Percentiles rank a stretch among this genome's conserved stretches.
Evolutionary conservation across 2,888 invertebrate species (phyloP).

Genomic region (Muschampia plurimacula): DNA sequence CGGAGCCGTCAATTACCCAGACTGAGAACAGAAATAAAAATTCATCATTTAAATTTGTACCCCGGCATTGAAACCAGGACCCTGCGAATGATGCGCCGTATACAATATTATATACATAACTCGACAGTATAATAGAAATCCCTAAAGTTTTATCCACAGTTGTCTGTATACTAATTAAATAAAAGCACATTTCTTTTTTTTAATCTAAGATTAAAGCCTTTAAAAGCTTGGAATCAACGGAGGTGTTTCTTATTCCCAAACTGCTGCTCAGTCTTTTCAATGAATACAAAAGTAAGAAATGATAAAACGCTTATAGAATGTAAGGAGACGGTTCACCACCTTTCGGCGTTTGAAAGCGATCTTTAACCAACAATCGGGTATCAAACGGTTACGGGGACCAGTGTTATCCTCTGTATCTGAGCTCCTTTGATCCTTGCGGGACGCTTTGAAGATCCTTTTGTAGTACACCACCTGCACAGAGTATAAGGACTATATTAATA

Average conservation of each 20-base stretch:
- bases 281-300: constrained; percentile 1
- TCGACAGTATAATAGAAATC: not conserved
- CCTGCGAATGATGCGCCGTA: too few relatives aligned
- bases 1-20: too few relatives aligned
- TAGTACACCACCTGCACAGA: constrained; percentile 66
- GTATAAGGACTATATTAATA: constrained; percentile 63
- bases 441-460: constrained; percentile 75
- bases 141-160: not conserved
- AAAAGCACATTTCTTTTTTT: not conserved
- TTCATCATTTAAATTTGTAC: too few relatives aligned
- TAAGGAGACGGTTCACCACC: constrained; percentile 57
- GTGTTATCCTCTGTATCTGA: constrained; percentile 67
- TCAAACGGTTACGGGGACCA: constrained; percentile 65
- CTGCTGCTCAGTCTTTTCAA: not conserved
- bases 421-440: constrained; percentile 55
- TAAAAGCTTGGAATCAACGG: constrained; percentile 17
- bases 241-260: constrained; percentile 3
- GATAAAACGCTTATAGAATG: constrained; percentile 44
- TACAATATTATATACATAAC: too few relatives aligned
- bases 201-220: constrained; percentile 17
- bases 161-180: not conserved
- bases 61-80: too few relatives aligned
- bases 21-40: too few relatives aligned
- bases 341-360: constrained; percentile 62
- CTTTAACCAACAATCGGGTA: constrained; percentile 72